Evolutionary conservation across 2,888 invertebrate species (phyloP), one percentile per base, ranked within the genome.

Genomic region (Leucozona laternaria): DNA sequence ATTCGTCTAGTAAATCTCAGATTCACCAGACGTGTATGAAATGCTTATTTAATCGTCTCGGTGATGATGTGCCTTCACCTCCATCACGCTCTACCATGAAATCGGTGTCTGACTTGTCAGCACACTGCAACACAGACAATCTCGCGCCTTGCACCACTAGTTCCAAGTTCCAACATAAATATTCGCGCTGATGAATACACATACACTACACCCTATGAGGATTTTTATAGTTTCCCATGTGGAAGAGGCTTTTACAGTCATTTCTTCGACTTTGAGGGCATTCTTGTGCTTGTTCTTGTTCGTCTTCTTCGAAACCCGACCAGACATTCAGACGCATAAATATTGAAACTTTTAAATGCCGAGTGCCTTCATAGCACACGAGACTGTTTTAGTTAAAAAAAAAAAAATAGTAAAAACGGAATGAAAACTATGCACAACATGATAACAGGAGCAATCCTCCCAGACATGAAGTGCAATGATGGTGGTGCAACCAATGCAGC

Each of bases 321-420:
- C 86, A 86, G 86, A 86, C 86, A 86, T 78, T 82, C 82, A 86
- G 86, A 86, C 86, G 86, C 86, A 86, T 86, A 86, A 86, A 82
- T 86, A 82, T 86, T 79, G 71, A 82, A 86, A 79, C 66, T 70
- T 86, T 78, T 78, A 60, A 77, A 73, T 78, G 55, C 72, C 72
- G 62, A 78, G 43, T 71, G 45, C 58, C 48, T 60, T 37, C 68
- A 55, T 22, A 28, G 37, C 34, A 50, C 25, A 64, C 68, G 37
- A 68, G 68, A 68, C 68, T 53, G 37, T 37, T 53, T 53, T 17
- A 17, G 22, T 22, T 68, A 13, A 40, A 70, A 53, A 57, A 43
- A 34, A 72, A 68, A 71, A 57, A 15, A 64, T 13, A 50, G 10
- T 3, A 10, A 37, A 68, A 68, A 53, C 68, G 37, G 34, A 71